A percentile compares a stretch with the other conserved stretches of the same genome.
Evolutionary conservation across 2,888 invertebrate species (phyloP).

Genomic region (Cenopis cana): DNA sequence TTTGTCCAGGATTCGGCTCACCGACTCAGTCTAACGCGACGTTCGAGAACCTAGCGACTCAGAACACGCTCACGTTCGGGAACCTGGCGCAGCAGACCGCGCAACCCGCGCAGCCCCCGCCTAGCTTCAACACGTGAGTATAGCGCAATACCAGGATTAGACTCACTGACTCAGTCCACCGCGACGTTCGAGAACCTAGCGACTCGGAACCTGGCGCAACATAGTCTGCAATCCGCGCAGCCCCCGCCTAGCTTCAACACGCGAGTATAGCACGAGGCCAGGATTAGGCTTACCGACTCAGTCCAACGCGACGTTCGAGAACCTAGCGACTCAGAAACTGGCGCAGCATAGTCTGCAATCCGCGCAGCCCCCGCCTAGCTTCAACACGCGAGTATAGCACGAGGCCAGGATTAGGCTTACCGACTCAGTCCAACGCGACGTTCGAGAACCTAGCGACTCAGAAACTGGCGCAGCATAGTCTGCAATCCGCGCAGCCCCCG

Average conservation of each 20-base stretch:
- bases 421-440: constrained; percentile 82
- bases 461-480: constrained; percentile 85
- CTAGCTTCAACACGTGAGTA: constrained; percentile 76
- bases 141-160: constrained; percentile 66
- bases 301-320: constrained; percentile 86
- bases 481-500: constrained; percentile 60
- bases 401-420: constrained; percentile 72
- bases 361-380: constrained; percentile 65
- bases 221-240: constrained; percentile 66
- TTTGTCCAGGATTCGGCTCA: constrained; percentile 73
- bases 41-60: constrained; percentile 87
- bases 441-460: constrained; percentile 87
- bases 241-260: constrained; percentile 72
- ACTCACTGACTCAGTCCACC: constrained; percentile 79
- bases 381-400: constrained; percentile 69
- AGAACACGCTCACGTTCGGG: constrained; percentile 87
- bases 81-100: constrained; percentile 85
- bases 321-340: constrained; percentile 86
- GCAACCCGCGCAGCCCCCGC: constrained; percentile 61
- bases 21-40: constrained; percentile 83
- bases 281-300: constrained; percentile 81
- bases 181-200: constrained; percentile 87
- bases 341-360: constrained; percentile 81
- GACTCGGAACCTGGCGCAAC: constrained; percentile 86
- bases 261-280: constrained; percentile 58